A percentile compares a stretch with the other conserved stretches of the same genome.
phyloP scores from a whole-genome alignment of 1,140 invertebrate genomes.

The Meloidogyne chitwoodi region DNA sequence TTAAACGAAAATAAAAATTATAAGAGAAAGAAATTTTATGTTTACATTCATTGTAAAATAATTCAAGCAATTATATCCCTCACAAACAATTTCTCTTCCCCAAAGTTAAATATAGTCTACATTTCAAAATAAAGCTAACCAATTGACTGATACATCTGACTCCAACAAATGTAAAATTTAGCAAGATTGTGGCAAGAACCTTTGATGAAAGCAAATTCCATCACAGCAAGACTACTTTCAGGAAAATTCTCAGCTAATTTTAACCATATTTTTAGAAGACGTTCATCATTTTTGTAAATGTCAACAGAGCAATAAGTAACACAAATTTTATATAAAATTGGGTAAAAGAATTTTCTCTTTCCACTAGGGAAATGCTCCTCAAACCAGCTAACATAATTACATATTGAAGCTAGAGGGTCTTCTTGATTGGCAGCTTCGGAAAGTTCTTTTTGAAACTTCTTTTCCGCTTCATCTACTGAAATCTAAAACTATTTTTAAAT shows the following conservation, averaged over 20 bases:
- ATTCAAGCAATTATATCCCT: too few species aligned
- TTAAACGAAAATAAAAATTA: conserved; percentile 3
- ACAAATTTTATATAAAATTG: conserved; percentile 44
- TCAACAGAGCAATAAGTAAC: conserved; percentile 21
- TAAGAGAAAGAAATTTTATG: too few species aligned
- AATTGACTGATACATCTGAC: conserved; percentile 41
- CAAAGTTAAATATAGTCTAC: too few species aligned
- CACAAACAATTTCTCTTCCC: background rate
- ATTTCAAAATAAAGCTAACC: conserved; percentile 19
- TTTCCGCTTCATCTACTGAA: conserved; percentile 32
- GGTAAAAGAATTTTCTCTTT: conserved; percentile 34
- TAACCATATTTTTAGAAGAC: conserved; percentile 40
- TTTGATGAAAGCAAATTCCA: conserved; percentile 43
- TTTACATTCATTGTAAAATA: too few species aligned
- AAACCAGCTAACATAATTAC: conserved; percentile 29
- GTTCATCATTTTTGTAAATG: conserved; percentile 44
- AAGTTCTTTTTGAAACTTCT: conserved; percentile 43
- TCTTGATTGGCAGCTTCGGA: background rate
- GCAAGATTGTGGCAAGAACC: conserved; percentile 40
- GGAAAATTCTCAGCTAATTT: conserved; percentile 40
- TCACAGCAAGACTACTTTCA: conserved; percentile 37
- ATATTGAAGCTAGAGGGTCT: conserved; percentile 34
- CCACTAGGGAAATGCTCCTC: conserved; percentile 44
- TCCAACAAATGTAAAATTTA: conserved; percentile 42
- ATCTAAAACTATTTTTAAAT: background rate